Evolutionary conservation across 2,797 vertebrate species (phyloP), one percentile per base, ranked within the genome.

Genomic region (Hydrolagus colliei): DNA sequence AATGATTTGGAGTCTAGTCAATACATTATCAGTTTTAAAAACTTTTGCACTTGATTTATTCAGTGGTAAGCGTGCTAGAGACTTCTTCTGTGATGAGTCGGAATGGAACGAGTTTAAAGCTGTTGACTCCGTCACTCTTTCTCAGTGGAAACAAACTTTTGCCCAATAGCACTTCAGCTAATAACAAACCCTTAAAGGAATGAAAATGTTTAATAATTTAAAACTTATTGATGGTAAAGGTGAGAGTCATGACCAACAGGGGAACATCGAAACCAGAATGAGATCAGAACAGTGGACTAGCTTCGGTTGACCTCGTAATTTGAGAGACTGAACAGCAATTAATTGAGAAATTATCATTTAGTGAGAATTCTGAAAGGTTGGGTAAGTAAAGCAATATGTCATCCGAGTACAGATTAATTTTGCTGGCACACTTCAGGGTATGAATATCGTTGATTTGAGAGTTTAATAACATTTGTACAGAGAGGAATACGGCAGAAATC

Each of bases 251-350:
- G 79, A 88, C 87, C 91, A 91, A 93, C 91, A 90, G 78, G 63
- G 75, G 72, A 72, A 85, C 85, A 85, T 79, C 87, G 78, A 85
- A 86, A 88, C 87, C 89, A 90, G 90, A 91, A 91, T 90, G 89
- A 90, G 86, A 88, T 88, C 88, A 89, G 90, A 89, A 88, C 90
- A 88, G 90, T 89, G 90, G 91, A 89, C 91, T 91, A 91, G 91
- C 93, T 91, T 91, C 88, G 88, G 88, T 87, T 89, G 94, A 95
- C 95, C 95, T 96, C 96, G 93, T 94, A 95, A 95, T 91, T 90
- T 95, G 93, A 94, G 93, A 92, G 92, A 94, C 91, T 93, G 91
- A 94, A 96, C 95, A 94, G 94, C 94, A 95, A 96, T 95, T 95
- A 95, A 95, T 93, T 93, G 89, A 92, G 92, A 93, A 95, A 95